A percentile compares a stretch with the other conserved stretches of the same genome.
Conservation (phyloP, 2,888 invertebrate species). For the Leptopterna dolabrata region DNA sequence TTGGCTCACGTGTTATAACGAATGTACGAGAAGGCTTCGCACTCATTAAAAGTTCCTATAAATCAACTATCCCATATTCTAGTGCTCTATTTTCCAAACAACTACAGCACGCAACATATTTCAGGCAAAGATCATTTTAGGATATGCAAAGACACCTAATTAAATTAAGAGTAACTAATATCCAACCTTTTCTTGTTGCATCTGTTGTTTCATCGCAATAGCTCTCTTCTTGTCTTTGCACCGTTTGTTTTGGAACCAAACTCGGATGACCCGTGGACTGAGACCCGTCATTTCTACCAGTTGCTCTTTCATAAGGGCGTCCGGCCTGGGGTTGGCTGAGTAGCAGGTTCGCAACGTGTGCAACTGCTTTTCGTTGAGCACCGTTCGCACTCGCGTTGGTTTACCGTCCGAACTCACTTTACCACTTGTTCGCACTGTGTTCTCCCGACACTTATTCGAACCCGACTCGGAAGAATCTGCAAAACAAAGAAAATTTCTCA, state of each 20-base stretch:
- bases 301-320: slow-evolving; percentile 99
- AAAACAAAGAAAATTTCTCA: slow-evolving; percentile 62
- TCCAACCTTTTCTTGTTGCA: slow-evolving; percentile 96
- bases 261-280: slow-evolving; percentile 96
- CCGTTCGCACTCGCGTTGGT: slow-evolving; percentile 97
- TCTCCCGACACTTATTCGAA: slow-evolving; percentile 80
- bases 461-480: slow-evolving; percentile 95
- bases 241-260: slow-evolving; percentile 99
- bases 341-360: slow-evolving; percentile 98
- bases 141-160: not conserved
- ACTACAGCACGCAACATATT: too few species aligned
- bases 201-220: slow-evolving; percentile 95
- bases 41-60: too few species aligned
- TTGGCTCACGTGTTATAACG: too few species aligned
- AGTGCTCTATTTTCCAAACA: too few species aligned
- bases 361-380: slow-evolving; percentile 97
- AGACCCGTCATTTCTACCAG: slow-evolving; percentile 98
- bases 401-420: slow-evolving; percentile 81
- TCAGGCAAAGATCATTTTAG: too few species aligned
- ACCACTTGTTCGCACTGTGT: slow-evolving; percentile 69
- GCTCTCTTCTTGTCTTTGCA: slow-evolving; percentile 98
- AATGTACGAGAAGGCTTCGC: too few species aligned
- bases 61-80: too few species aligned
- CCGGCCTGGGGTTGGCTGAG: slow-evolving; percentile 96
- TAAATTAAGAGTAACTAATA: too few species aligned